A percentile compares a stretch with the other conserved stretches of the same genome.
These are phyloP conservation scores for Datnioides undecimradiatus DNA, from an alignment of 2,113 vertebrate species.

Conservation along the genomic window DNA sequence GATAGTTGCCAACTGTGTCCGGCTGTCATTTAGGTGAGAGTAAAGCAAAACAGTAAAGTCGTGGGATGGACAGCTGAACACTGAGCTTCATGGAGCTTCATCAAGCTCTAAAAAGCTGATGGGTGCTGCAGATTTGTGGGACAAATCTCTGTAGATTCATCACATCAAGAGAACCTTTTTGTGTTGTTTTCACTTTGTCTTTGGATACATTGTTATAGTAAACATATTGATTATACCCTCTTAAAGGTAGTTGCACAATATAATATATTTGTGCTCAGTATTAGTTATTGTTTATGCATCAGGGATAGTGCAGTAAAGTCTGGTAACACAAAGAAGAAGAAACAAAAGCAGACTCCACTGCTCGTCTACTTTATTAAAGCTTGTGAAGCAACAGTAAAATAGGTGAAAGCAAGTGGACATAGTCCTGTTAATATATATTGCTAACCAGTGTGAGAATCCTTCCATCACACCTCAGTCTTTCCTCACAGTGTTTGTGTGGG, in stretches of 20 bases:
- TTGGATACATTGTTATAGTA: not conserved
- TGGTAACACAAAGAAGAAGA: not conserved
- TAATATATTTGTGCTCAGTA: not conserved
- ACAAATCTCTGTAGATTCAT: too few species aligned
- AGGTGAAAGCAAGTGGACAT: too few species aligned
- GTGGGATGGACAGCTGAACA: not conserved
- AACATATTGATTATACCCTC: not conserved
- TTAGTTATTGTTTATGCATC: not conserved
- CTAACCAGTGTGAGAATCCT: constrained; percentile 11
- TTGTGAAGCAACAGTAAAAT: not conserved
- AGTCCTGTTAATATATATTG: not conserved
- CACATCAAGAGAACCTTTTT: not conserved
- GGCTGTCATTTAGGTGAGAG: not conserved
- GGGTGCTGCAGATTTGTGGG: too few species aligned
- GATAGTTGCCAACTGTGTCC: not conserved
- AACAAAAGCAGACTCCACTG: not conserved
- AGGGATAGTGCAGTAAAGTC: not conserved
- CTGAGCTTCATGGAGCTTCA: too few species aligned
- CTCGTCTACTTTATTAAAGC: not conserved
- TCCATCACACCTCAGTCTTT: constrained; percentile 27
- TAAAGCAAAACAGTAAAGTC: not conserved
- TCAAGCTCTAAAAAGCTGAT: too few species aligned
- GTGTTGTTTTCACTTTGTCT: not conserved
- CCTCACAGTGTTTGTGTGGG: constrained; percentile 51
- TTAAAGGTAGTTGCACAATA: not conserved